Percentiles rank a stretch among this genome's conserved stretches.
These are phyloP conservation scores for Cephalopterus ornatus DNA, from an alignment of 2,113 vertebrate species.

Conservation along the genomic window DNA sequence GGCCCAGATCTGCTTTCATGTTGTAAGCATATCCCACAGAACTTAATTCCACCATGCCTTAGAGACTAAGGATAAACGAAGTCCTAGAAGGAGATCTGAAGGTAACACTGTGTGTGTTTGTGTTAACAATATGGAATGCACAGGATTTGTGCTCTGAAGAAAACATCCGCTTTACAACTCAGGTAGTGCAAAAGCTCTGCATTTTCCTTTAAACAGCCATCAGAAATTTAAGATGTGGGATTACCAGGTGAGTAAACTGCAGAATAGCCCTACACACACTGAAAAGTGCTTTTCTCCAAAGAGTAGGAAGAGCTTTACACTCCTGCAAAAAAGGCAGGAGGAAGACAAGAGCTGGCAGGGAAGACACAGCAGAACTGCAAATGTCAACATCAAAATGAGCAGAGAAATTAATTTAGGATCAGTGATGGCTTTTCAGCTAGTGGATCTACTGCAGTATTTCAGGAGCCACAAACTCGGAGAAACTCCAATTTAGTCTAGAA, in stretches of 20 bases:
- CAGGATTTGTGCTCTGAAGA: neutral
- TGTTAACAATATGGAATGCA: neutral
- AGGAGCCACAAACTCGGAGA: neutral
- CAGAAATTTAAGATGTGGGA: neutral
- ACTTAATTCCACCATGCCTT: neutral
- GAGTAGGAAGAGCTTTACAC: neutral
- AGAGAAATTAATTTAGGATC: neutral
- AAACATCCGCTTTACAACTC: neutral
- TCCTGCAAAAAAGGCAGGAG: neutral
- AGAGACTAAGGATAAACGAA: neutral
- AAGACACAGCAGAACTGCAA: neutral
- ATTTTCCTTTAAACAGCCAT: neutral
- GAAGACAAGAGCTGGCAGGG: slow-evolving; percentile 2
- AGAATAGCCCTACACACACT: neutral
- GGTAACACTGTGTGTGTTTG: neutral
- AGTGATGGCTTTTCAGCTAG: neutral
- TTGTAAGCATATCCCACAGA: neutral
- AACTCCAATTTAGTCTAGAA: neutral
- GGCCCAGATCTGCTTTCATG: neutral
- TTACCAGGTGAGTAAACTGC: neutral
- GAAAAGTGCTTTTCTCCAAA: neutral
- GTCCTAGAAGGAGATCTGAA: neutral
- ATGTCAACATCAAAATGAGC: neutral
- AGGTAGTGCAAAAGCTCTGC: neutral
- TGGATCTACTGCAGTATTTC: neutral